Base-by-base conservation (phyloP, 2,888 invertebrate genomes). In the Tipula helvola region DNA sequence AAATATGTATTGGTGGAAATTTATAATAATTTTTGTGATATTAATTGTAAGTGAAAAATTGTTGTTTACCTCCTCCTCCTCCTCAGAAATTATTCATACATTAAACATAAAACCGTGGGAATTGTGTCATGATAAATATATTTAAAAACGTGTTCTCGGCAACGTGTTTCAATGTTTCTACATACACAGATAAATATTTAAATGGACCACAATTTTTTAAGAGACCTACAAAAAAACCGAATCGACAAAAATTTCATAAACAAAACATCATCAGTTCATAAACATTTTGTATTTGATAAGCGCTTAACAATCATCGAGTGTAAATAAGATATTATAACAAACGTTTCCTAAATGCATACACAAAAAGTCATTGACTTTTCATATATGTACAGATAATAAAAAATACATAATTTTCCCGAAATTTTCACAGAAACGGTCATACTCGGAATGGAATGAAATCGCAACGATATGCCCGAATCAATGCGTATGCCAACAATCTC, bases 401-500 rank as follows among this genome's bases (percentile, higher is more conserved):
- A 10, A n/a, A 83, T 12, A 2, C 16, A 39, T 39, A 36, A 36
- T 83, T 83, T 83, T 83, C 5, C 10, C 41, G n/a, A 41, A 84
- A 84, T 84, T 39, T 39, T 8, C 39, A 84, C 41, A 84, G 84
- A 84, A 84, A 84, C n/a, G n/a, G n/a, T 84, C 41, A 7, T n/a
- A n/a, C n/a, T 36, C 86, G 13, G 52, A 86, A 88, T 87, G 90
- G 90, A 85, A 87, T 85, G 87, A 88, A 52, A 86, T 86, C n/a
- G 84, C 85, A 28, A 88, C 90, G 13, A 90, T 89, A 87, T 94
- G 94, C 88, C 93, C 93, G 18, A 88, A 89, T 83, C 91, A 92
- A 83, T 94, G 94, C 88, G 92, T 92, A n/a, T 94, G 94, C 88
- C 92, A 93, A 87, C 90, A 93, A 89, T 92, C 93, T 87, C 92